A percentile compares a stretch with the other conserved stretches of the same genome.
Conservation (phyloP, 2,797 vertebrate species). For the Tapera naevia region DNA sequence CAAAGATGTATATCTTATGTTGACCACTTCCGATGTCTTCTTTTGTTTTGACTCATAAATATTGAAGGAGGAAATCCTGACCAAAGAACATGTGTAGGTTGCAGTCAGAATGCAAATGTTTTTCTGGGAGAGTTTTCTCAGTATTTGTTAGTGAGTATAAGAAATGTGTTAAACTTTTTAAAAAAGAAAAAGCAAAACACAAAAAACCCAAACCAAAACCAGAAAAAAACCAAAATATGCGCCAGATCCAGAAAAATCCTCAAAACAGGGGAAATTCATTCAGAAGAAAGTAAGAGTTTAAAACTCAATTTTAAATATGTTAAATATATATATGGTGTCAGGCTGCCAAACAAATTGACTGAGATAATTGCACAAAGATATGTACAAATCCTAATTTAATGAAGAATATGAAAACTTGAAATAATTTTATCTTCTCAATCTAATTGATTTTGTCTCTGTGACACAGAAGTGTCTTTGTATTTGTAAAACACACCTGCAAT, state of each 20-base stretch:
- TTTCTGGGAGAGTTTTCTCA: neutral
- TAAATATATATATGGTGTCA: neutral
- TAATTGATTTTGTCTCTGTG: neutral
- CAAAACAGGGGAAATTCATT: neutral
- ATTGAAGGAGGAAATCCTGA: neutral
- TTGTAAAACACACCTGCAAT: neutral
- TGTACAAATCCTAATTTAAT: neutral
- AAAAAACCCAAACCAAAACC: neutral
- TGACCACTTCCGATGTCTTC: neutral
- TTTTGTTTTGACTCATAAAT: neutral
- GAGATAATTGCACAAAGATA: neutral
- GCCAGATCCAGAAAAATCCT: no score
- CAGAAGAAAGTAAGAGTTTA: neutral
- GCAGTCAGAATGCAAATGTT: neutral
- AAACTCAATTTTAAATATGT: neutral
- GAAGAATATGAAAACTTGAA: neutral
- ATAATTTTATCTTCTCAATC: neutral
- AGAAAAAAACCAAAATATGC: no score
- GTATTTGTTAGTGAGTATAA: neutral
- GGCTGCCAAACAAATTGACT: neutral
- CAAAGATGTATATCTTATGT: neutral
- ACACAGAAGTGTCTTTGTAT: neutral
- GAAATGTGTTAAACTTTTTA: neutral
- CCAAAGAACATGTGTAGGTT: neutral
- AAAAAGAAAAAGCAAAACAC: neutral